Conservation (phyloP, 2,113 vertebrate species). For the Nematolebias whitei region DNA sequence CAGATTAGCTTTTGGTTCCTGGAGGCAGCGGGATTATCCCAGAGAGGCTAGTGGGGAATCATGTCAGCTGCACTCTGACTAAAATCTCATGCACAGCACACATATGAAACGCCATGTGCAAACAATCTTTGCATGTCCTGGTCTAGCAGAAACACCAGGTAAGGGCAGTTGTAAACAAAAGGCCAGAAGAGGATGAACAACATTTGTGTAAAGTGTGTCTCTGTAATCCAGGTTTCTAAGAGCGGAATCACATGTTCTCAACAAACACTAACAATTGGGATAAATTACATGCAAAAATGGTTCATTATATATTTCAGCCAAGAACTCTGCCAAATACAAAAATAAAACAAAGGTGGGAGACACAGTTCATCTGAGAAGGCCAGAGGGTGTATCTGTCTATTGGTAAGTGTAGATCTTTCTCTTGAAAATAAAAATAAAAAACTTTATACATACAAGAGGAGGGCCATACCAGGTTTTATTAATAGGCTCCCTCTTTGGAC, state of each 20-base stretch:
- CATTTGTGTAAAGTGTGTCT: constrained; percentile 19
- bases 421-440: constrained; percentile 31
- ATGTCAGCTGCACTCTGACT: constrained; percentile 57
- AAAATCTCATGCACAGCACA: constrained; percentile 49
- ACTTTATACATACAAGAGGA: constrained; percentile 30
- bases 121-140: constrained; percentile 27
- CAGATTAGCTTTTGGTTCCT: constrained; percentile 79
- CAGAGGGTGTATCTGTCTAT: too few relatives aligned
- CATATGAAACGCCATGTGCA: constrained; percentile 40
- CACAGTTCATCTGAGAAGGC: too few relatives aligned
- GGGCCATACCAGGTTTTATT: not conserved
- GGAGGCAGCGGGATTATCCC: constrained; percentile 74
- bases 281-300: constrained; percentile 23
- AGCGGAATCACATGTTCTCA: constrained; percentile 17
- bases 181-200: not conserved
- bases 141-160: constrained; percentile 30
- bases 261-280: constrained; percentile 14
- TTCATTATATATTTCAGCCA: not conserved
- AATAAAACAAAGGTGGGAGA: not conserved
- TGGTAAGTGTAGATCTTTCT: not conserved
- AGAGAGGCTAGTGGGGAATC: constrained; percentile 52
- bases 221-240: constrained; percentile 18
- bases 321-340: too few relatives aligned
- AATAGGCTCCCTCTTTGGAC: too few relatives aligned
- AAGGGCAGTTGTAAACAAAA: constrained; percentile 21